phyloP scores from a whole-genome alignment of 35 echinoderm and acorn worm genomes.

The Acanthaster planci region DNA sequence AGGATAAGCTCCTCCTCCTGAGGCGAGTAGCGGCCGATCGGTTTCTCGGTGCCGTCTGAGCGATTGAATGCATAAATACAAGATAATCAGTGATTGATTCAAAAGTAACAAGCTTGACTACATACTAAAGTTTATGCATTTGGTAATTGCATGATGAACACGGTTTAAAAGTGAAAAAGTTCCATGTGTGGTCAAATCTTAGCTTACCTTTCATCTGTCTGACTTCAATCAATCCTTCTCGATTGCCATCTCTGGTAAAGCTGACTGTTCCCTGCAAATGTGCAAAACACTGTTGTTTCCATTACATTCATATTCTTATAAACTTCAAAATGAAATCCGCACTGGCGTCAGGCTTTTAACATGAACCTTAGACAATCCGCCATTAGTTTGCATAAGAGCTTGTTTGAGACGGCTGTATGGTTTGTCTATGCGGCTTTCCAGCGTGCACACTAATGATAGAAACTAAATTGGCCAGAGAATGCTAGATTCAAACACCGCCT shows the following conservation, averaged over 20 bases:
- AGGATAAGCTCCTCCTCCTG: constrained; percentile 42
- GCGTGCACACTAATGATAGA: no score
- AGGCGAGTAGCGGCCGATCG: constrained; percentile 43
- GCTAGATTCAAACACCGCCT: no score
- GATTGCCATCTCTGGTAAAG: constrained; percentile 64
- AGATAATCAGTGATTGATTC: background rate
- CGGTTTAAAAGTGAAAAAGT: background rate
- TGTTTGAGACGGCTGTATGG: no score
- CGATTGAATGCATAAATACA: background rate
- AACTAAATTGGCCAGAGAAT: no score
- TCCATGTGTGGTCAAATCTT: background rate
- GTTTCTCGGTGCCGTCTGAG: constrained; percentile 1
- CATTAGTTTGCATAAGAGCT: no score
- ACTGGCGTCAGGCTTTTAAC: no score
- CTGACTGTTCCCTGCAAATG: constrained; percentile 63
- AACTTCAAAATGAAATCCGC: no score
- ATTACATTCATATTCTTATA: no score
- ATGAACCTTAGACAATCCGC: no score
- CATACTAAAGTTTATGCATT: no score
- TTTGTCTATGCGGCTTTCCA: no score
- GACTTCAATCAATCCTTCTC: constrained; percentile 74
- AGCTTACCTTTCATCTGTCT: constrained; percentile 54
- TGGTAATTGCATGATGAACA: background rate
- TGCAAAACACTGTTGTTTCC: background rate
- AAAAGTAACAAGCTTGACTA: no score